Conservation (phyloP, 2,797 vertebrate species). For the Acridotheres tristis region DNA sequence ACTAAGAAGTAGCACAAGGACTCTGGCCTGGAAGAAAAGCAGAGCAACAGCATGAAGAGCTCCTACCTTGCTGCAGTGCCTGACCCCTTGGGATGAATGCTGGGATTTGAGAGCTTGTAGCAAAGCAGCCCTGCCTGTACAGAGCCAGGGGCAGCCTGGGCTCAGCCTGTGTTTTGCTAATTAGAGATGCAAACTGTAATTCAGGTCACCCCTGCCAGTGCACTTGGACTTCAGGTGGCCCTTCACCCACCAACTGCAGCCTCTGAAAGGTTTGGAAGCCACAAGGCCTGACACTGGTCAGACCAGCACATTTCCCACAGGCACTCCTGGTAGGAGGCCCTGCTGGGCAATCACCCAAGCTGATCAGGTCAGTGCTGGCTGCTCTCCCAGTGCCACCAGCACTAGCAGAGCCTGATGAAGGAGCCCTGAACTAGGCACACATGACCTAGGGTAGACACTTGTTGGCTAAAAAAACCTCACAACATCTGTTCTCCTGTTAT, state of each 20-base stretch:
- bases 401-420: background rate
- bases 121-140: background rate
- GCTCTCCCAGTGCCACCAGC: background rate
- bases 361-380: background rate
- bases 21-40: conserved; percentile 39
- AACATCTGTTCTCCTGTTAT: background rate
- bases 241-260: background rate
- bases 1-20: background rate
- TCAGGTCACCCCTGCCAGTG: background rate
- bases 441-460: background rate
- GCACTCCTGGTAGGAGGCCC: background rate
- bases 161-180: background rate
- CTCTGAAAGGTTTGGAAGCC: background rate
- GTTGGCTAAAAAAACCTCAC: background rate
- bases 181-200: background rate
- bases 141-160: background rate
- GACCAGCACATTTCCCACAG: background rate
- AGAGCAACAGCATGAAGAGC: conserved; percentile 3
- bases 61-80: conserved; percentile 23
- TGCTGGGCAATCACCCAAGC: background rate
- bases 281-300: background rate
- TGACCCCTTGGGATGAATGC: conserved; percentile 38
- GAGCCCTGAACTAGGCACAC: background rate
- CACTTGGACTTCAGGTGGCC: background rate
- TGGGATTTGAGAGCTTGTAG: conserved; percentile 50